Percentiles rank a stretch among this genome's conserved stretches.
phyloP scores from a whole-genome alignment of 2,797 vertebrate species.

The Orestias chungarensis region DNA sequence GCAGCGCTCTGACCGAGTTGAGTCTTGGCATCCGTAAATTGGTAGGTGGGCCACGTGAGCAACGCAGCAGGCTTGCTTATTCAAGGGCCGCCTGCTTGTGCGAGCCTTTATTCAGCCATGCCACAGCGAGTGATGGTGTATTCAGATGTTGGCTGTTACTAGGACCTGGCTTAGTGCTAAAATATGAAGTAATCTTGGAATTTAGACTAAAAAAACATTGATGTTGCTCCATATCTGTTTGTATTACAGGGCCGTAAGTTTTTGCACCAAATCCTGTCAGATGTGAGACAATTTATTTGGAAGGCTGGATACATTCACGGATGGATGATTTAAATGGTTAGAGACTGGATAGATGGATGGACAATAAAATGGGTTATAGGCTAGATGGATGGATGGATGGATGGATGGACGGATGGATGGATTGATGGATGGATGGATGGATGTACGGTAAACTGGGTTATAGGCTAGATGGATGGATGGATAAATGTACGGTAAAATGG shows the following conservation, averaged over 20 bases:
- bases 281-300: background rate
- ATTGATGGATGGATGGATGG: background rate
- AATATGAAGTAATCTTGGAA: slow-evolving; percentile 71
- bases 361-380: background rate
- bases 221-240: slow-evolving; percentile 60
- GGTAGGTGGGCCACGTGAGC: slow-evolving; percentile 48
- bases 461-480: background rate
- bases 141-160: slow-evolving; percentile 73
- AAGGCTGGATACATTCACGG: background rate
- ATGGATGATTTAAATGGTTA: no score
- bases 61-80: slow-evolving; percentile 43
- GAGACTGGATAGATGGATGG: slow-evolving; percentile 1
- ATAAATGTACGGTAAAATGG: background rate
- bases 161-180: slow-evolving; percentile 54
- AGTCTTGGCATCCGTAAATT: slow-evolving; percentile 74
- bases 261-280: slow-evolving; percentile 15
- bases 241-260: slow-evolving; percentile 21
- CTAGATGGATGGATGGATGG: background rate
- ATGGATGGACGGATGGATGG: background rate
- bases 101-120: slow-evolving; percentile 55
- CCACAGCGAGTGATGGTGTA: slow-evolving; percentile 68
- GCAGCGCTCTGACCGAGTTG: slow-evolving; percentile 49
- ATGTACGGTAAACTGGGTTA: background rate
- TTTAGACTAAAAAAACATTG: slow-evolving; percentile 68
- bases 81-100: slow-evolving; percentile 47